Evolutionary conservation across 2,797 vertebrate species (phyloP), one percentile per base, ranked within the genome.

Genomic region (Melanotaenia parkinsoni): DNA sequence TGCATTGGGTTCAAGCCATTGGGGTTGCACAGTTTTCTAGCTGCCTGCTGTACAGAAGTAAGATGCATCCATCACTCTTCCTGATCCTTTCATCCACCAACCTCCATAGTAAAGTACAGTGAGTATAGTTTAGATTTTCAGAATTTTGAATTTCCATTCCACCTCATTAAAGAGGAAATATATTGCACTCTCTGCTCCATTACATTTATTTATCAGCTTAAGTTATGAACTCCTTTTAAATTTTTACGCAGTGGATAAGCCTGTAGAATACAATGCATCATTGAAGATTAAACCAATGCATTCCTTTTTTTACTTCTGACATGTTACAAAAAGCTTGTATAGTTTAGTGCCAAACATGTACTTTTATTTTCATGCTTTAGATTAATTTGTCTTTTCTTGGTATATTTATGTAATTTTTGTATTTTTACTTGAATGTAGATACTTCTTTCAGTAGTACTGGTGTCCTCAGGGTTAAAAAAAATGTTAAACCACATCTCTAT

Each of bases 41-140:
- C 37, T 63, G 56, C 54, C n/a, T 63, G 28, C 64, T 63, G 32
- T 16, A 59, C 33, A 60, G 60, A 61, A 38, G 45, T 35, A 20
- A 84, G 59, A 67, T 22, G 50, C 67, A 86, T 79, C 61, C 30
- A 67, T 81, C 78, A 67, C 69, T 71, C 51, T 56, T 50, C 43
- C 43, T 66, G 28, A 64, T 58, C 54, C 69, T 78, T 67, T 84
- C 60, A 81, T 59, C 57, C 35, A 37, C 45, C 35, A 35, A 35
- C 35, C 35, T 35, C 35, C 28, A 30, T 30, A 30, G 28, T 30
- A 30, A 30, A 30, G 28, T 30, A 5, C 28, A 30, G 28, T 30
- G 28, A 30, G 28, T 30, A 30, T 5, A 30, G 28, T 30, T 30
- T 30, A 30, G 28, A 30, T 30, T 30, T 30, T 30, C 28, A 30